phyloP scores from a whole-genome alignment of 1,140 invertebrate genomes.

The Drosophila setifemur region DNA sequence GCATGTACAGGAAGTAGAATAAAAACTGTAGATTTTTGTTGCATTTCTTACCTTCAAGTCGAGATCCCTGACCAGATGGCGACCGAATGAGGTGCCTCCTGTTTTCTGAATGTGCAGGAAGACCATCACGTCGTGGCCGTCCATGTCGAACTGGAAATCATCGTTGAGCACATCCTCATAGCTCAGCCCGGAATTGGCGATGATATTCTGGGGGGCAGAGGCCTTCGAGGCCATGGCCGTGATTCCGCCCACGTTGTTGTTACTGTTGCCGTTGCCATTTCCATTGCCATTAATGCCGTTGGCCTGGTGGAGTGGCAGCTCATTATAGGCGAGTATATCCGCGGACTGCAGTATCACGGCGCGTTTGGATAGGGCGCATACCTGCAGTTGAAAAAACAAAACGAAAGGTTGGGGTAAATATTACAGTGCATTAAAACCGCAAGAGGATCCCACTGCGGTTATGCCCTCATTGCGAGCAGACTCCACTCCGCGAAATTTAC shows the following conservation, averaged over 20 bases:
- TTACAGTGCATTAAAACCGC: not conserved
- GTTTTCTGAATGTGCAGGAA: conserved; percentile 99
- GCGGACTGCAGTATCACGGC: conserved; percentile 81
- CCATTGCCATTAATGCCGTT: conserved; percentile 40
- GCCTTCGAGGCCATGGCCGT: conserved; percentile 56
- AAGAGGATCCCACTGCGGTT: not conserved
- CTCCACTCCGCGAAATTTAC: not conserved
- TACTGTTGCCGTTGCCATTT: conserved; percentile 45
- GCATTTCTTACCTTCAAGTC: conserved; percentile 87
- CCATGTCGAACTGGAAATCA: conserved; percentile 93
- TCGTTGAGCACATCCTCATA: conserved; percentile 93
- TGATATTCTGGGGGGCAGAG: conserved; percentile 74
- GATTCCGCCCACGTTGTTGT: conserved; percentile 54
- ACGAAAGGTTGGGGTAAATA: conserved; percentile 19
- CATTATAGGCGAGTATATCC: conserved; percentile 78
- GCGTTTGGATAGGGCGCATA: conserved; percentile 89
- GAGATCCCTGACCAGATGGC: conserved; percentile 96
- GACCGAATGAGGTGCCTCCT: conserved; percentile 95
- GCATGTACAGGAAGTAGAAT: too few species aligned
- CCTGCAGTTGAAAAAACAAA: too few species aligned
- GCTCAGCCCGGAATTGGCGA: conserved; percentile 85
- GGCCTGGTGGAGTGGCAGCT: conserved; percentile 58
- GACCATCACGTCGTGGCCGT: conserved; percentile 97
- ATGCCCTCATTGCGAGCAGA: not conserved
- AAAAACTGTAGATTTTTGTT: not conserved